These are phyloP conservation scores for Eupithecia exiguata DNA, from an alignment of 2,888 invertebrate genomes.

Conservation along the genomic window DNA sequence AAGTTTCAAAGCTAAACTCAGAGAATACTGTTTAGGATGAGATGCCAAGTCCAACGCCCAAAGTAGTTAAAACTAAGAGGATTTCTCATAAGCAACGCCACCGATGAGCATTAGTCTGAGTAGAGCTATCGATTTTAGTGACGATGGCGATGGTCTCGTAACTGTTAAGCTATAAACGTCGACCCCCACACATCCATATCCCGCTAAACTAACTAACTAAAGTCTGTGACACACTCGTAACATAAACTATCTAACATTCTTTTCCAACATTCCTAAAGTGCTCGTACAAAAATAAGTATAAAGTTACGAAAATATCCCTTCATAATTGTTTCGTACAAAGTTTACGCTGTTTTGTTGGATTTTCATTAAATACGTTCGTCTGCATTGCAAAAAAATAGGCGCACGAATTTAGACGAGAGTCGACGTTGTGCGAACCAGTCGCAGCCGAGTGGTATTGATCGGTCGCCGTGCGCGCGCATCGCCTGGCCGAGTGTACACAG, in stretches of 20 bases:
- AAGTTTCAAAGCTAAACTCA: slow-evolving; percentile 32
- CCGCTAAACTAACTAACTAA: slow-evolving; percentile 39
- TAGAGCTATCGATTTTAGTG: slow-evolving; percentile 59
- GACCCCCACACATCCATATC: slow-evolving; percentile 38
- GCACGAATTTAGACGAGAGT: slow-evolving; percentile 71
- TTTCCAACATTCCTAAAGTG: slow-evolving; percentile 49
- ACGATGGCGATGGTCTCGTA: slow-evolving; percentile 40
- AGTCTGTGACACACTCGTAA: slow-evolving; percentile 41
- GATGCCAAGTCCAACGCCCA: slow-evolving; percentile 46
- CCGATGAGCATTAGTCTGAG: slow-evolving; percentile 52
- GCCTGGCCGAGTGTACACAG: slow-evolving; percentile 76
- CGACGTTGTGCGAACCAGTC: slow-evolving; percentile 75
- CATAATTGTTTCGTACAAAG: slow-evolving; percentile 52
- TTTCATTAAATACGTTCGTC: slow-evolving; percentile 61
- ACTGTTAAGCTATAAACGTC: slow-evolving; percentile 52
- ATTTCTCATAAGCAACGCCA: slow-evolving; percentile 45
- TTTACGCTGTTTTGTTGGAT: slow-evolving; percentile 53
- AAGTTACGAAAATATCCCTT: slow-evolving; percentile 28
- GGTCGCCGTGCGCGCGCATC: slow-evolving; percentile 81
- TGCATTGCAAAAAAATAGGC: slow-evolving; percentile 70
- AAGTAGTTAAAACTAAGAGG: slow-evolving; percentile 54
- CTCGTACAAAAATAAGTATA: slow-evolving; percentile 13
- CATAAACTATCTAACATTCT: slow-evolving; percentile 43
- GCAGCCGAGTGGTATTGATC: slow-evolving; percentile 78
- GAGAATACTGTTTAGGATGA: slow-evolving; percentile 30